These are phyloP conservation scores for Acanthosepion esculentum DNA, from an alignment of 2,888 invertebrate species.

Conservation along the genomic window DNA sequence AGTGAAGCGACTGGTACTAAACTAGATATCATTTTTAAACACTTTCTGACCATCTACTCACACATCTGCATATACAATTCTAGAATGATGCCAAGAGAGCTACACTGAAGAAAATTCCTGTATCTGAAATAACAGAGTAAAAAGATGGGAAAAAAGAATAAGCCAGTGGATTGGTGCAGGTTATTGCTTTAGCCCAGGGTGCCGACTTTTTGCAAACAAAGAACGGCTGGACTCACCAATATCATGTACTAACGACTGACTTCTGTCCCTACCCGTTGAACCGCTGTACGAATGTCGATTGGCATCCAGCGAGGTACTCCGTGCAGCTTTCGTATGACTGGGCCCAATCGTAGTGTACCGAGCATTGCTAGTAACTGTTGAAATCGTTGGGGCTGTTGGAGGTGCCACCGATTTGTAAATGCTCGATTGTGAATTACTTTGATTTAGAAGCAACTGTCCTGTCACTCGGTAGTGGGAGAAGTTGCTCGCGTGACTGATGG, in stretches of 20 bases:
- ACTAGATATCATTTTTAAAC: too few relatives aligned
- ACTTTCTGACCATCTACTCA: neutral
- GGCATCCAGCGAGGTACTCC: constrained; percentile 1
- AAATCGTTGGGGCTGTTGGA: neutral
- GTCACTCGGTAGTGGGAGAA: constrained; percentile 25
- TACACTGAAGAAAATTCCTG: neutral
- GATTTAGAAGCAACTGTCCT: neutral
- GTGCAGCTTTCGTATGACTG: neutral
- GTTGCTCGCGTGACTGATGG: constrained; percentile 24
- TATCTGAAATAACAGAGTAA: neutral
- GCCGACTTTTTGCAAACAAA: neutral
- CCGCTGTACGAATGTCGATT: neutral
- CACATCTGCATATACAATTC: neutral
- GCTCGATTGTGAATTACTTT: constrained; percentile 15
- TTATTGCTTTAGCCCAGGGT: neutral
- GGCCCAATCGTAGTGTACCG: neutral
- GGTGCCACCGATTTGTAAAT: constrained; percentile 40
- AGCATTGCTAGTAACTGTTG: neutral
- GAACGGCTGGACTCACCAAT: constrained; percentile 38
- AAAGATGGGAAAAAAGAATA: neutral
- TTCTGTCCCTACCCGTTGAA: neutral
- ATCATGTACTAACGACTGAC: constrained; percentile 24
- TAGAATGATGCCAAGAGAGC: neutral
- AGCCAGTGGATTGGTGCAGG: neutral
- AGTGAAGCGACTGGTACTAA: too few relatives aligned